Evolutionary conservation across 1,140 invertebrate genomes (phyloP).

Genomic region (Solenopsis fugax): DNA sequence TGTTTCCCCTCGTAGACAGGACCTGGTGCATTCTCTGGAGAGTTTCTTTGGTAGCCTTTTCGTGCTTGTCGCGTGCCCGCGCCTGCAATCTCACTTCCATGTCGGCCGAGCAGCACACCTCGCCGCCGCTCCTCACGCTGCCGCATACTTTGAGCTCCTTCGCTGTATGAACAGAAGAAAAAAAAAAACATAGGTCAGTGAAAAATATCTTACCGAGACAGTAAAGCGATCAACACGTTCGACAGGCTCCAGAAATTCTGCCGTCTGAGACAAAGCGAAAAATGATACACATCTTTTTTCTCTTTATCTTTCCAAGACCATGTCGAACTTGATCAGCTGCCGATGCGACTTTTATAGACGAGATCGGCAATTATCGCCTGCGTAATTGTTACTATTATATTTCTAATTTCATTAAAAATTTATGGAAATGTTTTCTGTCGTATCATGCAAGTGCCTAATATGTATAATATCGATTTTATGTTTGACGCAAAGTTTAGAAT

Average conservation of each 20-base stretch:
- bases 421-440: not conserved
- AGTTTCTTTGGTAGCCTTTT: conserved; percentile 84
- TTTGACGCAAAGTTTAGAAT: too few relatives aligned
- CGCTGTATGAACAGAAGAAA: conserved; percentile 77
- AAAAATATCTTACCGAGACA: not conserved
- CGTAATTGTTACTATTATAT: not conserved
- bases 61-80: conserved; percentile 84
- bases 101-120: conserved; percentile 85
- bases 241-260: not conserved
- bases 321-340: not conserved
- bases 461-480: too few relatives aligned
- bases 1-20: conserved; percentile 80
- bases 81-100: conserved; percentile 85
- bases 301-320: not conserved
- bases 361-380: not conserved
- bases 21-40: conserved; percentile 83
- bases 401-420: not conserved
- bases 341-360: not conserved
- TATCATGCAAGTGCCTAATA: not conserved
- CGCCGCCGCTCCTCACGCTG: conserved; percentile 83
- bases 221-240: not conserved
- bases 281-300: not conserved
- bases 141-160: conserved; percentile 85
- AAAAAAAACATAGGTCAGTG: conserved; percentile 40
- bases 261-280: not conserved